Conservation (phyloP, 2,888 invertebrate genomes). For the Trichopoda pennipes region DNA sequence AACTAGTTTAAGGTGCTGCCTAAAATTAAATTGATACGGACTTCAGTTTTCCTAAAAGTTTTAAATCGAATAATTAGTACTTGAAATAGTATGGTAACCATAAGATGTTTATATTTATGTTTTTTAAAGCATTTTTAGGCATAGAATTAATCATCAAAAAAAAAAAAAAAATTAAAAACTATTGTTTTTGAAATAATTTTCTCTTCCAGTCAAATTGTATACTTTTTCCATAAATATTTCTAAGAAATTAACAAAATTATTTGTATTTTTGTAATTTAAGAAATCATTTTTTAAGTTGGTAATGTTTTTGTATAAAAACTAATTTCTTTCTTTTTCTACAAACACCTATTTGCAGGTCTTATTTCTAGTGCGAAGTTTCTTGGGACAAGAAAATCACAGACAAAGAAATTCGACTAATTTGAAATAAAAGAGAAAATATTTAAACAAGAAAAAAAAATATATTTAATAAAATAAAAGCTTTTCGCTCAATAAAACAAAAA, state of each 20-base stretch:
- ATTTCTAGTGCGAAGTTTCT: conserved; percentile 25
- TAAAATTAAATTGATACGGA: too few relatives aligned
- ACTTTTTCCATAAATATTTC: conserved; percentile 12
- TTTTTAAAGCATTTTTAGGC: not conserved
- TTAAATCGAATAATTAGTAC: too few relatives aligned
- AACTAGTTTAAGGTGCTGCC: too few relatives aligned
- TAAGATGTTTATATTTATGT: not conserved
- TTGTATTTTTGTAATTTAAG: conserved; percentile 32
- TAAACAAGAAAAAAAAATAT: conserved; percentile 25
- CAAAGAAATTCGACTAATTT: conserved; percentile 25
- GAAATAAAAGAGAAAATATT: conserved; percentile 12
- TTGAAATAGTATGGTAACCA: not conserved
- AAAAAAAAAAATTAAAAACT: not conserved
- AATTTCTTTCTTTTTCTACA: conserved; percentile 5
- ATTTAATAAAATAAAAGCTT: conserved; percentile 7
- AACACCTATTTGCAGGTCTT: conserved; percentile 33
- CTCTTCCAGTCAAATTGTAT: conserved; percentile 12
- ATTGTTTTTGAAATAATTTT: not conserved
- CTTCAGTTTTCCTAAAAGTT: too few relatives aligned
- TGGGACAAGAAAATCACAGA: conserved; percentile 16
- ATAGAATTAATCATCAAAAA: conserved; percentile 31
- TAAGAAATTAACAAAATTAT: conserved; percentile 32
- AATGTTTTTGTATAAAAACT: not conserved
- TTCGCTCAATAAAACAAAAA: conserved; percentile 4
- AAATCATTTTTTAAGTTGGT: not conserved